Conservation (phyloP, 2,888 invertebrate species). For the Prosapia bicincta region DNA sequence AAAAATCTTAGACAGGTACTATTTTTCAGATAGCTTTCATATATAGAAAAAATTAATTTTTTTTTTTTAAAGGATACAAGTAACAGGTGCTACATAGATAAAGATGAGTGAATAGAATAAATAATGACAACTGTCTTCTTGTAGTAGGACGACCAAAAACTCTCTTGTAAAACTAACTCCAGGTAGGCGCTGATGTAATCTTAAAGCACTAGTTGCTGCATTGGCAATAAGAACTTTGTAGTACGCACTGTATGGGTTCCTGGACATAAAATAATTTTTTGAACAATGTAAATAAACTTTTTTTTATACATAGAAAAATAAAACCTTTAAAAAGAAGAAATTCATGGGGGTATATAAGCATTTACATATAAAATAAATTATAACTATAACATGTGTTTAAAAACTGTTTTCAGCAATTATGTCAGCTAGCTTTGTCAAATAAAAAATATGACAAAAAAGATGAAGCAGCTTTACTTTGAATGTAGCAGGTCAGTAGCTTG, state of each 20-base stretch:
- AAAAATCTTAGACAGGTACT: not conserved
- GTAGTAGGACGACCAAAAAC: constrained; percentile 73
- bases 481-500: too few relatives aligned
- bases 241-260: constrained; percentile 75
- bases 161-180: constrained; percentile 75
- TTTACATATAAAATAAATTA: too few relatives aligned
- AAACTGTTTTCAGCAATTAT: too few relatives aligned
- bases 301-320: not conserved
- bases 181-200: constrained; percentile 92
- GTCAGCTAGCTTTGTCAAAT: too few relatives aligned
- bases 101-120: constrained; percentile 94
- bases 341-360: too few relatives aligned
- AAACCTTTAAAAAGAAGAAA: not conserved
- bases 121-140: constrained; percentile 96
- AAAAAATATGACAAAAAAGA: too few relatives aligned
- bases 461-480: too few relatives aligned
- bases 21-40: not conserved
- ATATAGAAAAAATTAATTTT: too few relatives aligned
- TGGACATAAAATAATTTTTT: too few relatives aligned
- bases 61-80: constrained; percentile 87
- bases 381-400: too few relatives aligned
- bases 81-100: constrained; percentile 82
- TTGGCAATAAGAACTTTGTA: constrained; percentile 89
- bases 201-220: constrained; percentile 91
- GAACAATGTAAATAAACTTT: too few relatives aligned